These are phyloP conservation scores for Bombylius major DNA, from an alignment of 2,888 invertebrate genomes.

Conservation along the genomic window DNA sequence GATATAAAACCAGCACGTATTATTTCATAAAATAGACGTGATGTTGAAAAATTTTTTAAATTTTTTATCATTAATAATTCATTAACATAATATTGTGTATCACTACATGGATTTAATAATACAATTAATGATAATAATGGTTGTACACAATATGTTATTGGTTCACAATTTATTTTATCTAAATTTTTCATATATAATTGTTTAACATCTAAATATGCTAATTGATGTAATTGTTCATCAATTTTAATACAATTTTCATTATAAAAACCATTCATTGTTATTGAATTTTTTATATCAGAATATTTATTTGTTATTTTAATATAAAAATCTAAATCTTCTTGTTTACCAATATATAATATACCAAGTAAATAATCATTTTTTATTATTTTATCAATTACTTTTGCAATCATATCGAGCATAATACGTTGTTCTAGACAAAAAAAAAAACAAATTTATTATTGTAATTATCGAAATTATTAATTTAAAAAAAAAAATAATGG, in stretches of 20 bases:
- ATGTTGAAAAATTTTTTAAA: constrained; percentile 67
- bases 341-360: constrained; percentile 70
- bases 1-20: constrained; percentile 81
- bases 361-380: constrained; percentile 64
- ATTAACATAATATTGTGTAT: constrained; percentile 65
- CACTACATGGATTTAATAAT: constrained; percentile 70
- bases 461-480: too few relatives aligned
- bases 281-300: constrained; percentile 28
- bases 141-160: constrained; percentile 62
- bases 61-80: constrained; percentile 75
- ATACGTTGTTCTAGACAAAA: constrained; percentile 36
- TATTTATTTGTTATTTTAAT: constrained; percentile 60
- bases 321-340: constrained; percentile 61
- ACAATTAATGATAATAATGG: constrained; percentile 76
- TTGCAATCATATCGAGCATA: constrained; percentile 56
- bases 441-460: neutral
- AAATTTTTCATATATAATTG: constrained; percentile 34
- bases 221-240: constrained; percentile 27
- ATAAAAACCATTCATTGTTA: constrained; percentile 12
- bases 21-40: constrained; percentile 76
- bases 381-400: constrained; percentile 53
- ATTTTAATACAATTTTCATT: constrained; percentile 16
- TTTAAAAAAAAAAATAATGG: too few relatives aligned
- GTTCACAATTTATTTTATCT: constrained; percentile 46
- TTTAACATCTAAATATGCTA: constrained; percentile 30